phyloP scores from a whole-genome alignment of 1,140 invertebrate species.

The Hyphantria cunea region DNA sequence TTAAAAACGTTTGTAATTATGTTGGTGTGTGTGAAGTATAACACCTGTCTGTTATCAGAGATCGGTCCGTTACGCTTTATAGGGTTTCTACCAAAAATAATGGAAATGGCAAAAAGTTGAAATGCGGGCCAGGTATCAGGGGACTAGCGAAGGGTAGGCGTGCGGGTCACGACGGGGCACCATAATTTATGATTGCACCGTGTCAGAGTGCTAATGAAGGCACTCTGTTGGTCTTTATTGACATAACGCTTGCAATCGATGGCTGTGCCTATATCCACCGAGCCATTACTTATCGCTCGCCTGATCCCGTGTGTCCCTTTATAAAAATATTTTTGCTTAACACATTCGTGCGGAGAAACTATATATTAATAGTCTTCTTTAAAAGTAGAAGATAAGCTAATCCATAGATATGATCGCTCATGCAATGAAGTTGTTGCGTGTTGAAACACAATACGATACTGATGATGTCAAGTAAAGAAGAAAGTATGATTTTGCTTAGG shows the following conservation, averaged over 20 bases:
- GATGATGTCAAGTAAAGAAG: no score
- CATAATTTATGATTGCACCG: constrained; percentile 78
- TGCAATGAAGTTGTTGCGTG: no score
- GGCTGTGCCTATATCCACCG: constrained; percentile 50
- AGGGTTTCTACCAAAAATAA: constrained; percentile 73
- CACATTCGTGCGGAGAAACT: constrained; percentile 63
- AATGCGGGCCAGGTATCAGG: constrained; percentile 68
- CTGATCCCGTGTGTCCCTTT: constrained; percentile 72
- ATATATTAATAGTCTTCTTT: constrained; percentile 60
- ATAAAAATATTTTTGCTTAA: constrained; percentile 60
- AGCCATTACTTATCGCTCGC: constrained; percentile 73
- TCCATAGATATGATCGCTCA: constrained; percentile 49
- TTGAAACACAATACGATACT: no score
- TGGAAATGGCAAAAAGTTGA: constrained; percentile 75
- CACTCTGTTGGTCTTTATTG: constrained; percentile 79
- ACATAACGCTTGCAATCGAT: constrained; percentile 78
- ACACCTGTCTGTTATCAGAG: constrained; percentile 72
- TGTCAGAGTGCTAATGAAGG: constrained; percentile 80
- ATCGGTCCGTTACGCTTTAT: constrained; percentile 72
- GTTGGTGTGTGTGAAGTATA: constrained; percentile 67
- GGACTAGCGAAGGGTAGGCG: constrained; percentile 55
- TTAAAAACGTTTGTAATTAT: constrained; percentile 72
- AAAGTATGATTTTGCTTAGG: no score
- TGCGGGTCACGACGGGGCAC: constrained; percentile 68
- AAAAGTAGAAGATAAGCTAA: constrained; percentile 55